A percentile compares a stretch with the other conserved stretches of the same genome.
These are phyloP conservation scores for Arnoldichthys spilopterus DNA, from an alignment of 2,797 vertebrate genomes.

Conservation along the genomic window DNA sequence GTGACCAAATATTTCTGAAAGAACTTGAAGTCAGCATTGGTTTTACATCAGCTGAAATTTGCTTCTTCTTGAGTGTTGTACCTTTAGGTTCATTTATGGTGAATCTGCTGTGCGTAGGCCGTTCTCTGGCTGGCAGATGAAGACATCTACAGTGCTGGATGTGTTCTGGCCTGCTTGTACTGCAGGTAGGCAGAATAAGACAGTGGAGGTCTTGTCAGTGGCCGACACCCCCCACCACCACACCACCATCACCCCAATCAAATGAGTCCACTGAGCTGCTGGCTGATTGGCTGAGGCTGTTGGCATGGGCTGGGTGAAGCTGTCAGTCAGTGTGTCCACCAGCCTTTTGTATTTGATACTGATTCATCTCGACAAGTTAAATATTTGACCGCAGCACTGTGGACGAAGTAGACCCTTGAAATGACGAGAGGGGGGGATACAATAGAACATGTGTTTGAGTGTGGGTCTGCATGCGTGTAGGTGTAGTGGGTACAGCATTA, in stretches of 20 bases:
- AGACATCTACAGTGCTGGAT: background rate
- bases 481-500: background rate
- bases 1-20: background rate
- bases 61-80: background rate
- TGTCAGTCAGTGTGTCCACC: slow-evolving; percentile 69
- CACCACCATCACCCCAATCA: slow-evolving; percentile 8
- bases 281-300: slow-evolving; percentile 32
- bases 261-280: slow-evolving; percentile 37
- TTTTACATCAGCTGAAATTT: background rate
- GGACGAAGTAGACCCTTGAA: slow-evolving; percentile 45
- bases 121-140: background rate
- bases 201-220: slow-evolving; percentile 51
- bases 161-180: background rate
- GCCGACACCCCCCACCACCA: slow-evolving; percentile 4
- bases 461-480: slow-evolving; percentile 15
- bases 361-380: slow-evolving; percentile 59
- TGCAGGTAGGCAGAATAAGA: slow-evolving; percentile 36
- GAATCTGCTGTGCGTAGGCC: background rate
- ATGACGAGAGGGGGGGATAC: slow-evolving; percentile 32
- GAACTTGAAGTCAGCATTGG: background rate
- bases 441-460: slow-evolving; percentile 18
- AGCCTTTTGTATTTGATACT: slow-evolving; percentile 57
- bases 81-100: background rate
- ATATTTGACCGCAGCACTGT: slow-evolving; percentile 54
- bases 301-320: slow-evolving; percentile 56